Evolutionary conservation across 2,113 vertebrate genomes (phyloP).

Genomic region (Tringa solitaria): DNA sequence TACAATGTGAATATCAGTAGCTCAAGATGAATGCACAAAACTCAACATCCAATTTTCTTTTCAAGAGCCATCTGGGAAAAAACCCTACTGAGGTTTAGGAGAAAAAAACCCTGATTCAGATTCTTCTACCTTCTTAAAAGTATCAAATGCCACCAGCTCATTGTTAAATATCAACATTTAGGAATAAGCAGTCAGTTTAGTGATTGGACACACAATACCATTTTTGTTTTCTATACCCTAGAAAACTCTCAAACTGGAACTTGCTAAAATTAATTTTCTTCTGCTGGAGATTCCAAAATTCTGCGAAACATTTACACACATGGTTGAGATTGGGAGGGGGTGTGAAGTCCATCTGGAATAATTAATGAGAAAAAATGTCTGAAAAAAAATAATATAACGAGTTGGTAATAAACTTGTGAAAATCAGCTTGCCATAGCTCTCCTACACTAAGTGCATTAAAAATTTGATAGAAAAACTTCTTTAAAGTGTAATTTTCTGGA

Average conservation of each 20-base stretch:
- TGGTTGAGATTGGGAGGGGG: neutral
- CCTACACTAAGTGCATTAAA: neutral
- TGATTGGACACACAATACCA: neutral
- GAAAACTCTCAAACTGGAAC: neutral
- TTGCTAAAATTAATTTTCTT: neutral
- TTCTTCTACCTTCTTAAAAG: neutral
- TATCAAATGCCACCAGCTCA: neutral
- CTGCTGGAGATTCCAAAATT: neutral
- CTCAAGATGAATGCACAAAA: neutral
- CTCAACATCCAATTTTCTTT: neutral
- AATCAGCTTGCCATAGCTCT: neutral
- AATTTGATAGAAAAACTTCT: neutral
- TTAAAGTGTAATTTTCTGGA: neutral
- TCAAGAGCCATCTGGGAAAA: neutral
- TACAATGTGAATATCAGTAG: neutral
- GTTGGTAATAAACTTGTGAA: neutral
- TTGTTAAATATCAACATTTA: neutral
- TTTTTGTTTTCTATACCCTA: neutral
- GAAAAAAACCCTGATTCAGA: fast-evolving
- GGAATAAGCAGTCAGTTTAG: neutral
- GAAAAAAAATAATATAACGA: neutral
- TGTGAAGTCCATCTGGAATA: neutral
- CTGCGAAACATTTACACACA: neutral
- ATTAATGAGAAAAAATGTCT: neutral
- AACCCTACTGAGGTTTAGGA: neutral